Percentiles rank a stretch among this genome's conserved stretches.
phyloP scores from a whole-genome alignment of 2,797 vertebrate species.

The Saxicola maurus region DNA sequence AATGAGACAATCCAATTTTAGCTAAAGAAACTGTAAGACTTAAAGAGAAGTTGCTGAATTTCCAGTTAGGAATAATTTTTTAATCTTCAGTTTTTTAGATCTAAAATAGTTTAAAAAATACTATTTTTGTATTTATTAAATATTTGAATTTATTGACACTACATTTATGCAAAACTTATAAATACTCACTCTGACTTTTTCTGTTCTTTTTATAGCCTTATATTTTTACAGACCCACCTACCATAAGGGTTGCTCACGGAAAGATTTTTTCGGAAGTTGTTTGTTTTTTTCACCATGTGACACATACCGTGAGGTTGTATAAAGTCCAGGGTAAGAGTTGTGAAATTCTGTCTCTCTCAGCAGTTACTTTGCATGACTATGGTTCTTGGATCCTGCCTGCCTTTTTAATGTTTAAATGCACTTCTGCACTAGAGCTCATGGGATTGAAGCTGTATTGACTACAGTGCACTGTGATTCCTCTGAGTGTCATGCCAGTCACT shows the following conservation, averaged over 20 bases:
- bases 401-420: background rate
- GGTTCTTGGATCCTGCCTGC: background rate
- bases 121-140: background rate
- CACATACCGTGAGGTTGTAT: slow-evolving; percentile 81
- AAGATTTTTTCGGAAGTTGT: slow-evolving; percentile 86
- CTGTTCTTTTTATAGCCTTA: slow-evolving; percentile 73
- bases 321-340: slow-evolving; percentile 79
- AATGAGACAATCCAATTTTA: background rate
- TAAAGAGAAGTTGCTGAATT: background rate
- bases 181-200: background rate
- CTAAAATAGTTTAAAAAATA: background rate
- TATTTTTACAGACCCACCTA: slow-evolving; percentile 69
- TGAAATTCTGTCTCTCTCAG: background rate
- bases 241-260: slow-evolving; percentile 80
- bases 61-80: background rate
- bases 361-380: background rate
- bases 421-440: background rate
- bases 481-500: background rate
- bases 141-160: background rate
- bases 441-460: background rate
- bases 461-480: background rate
- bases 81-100: background rate
- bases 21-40: background rate
- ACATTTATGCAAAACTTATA: background rate
- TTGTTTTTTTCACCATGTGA: slow-evolving; percentile 80